phyloP scores from a whole-genome alignment of 2,113 vertebrate genomes.

The Thamnophis sirtalis region DNA sequence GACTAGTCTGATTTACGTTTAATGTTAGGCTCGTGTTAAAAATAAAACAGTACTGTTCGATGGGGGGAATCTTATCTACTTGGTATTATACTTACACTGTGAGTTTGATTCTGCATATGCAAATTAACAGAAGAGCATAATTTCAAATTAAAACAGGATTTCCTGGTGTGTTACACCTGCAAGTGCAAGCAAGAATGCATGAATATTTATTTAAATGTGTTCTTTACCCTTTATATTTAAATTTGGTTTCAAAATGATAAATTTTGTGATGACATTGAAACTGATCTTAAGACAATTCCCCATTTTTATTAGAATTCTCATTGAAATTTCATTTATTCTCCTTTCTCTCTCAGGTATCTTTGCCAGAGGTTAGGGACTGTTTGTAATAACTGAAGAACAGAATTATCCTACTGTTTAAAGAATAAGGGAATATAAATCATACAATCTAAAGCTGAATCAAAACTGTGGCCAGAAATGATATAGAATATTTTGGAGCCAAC shows the following conservation, averaged over 20 bases:
- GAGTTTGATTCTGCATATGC: background rate
- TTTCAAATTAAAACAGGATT: too few species aligned
- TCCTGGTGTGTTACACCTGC: background rate
- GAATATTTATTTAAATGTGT: background rate
- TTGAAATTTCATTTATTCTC: background rate
- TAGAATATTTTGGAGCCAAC: background rate
- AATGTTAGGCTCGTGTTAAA: background rate
- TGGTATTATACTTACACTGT: background rate
- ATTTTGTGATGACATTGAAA: background rate
- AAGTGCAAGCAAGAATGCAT: background rate
- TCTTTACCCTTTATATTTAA: background rate
- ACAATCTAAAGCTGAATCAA: background rate
- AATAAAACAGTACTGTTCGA: background rate
- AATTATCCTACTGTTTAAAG: background rate
- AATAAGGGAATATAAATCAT: background rate
- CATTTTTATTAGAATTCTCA: background rate
- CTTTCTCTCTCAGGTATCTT: background rate
- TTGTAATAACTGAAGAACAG: background rate
- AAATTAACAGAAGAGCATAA: background rate
- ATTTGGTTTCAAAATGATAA: background rate
- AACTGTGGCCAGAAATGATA: background rate
- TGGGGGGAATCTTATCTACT: background rate
- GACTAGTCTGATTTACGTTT: background rate
- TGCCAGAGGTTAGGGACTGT: background rate
- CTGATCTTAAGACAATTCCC: background rate